Conservation (phyloP, 2,113 vertebrate species). For the Podarcis cretensis region DNA sequence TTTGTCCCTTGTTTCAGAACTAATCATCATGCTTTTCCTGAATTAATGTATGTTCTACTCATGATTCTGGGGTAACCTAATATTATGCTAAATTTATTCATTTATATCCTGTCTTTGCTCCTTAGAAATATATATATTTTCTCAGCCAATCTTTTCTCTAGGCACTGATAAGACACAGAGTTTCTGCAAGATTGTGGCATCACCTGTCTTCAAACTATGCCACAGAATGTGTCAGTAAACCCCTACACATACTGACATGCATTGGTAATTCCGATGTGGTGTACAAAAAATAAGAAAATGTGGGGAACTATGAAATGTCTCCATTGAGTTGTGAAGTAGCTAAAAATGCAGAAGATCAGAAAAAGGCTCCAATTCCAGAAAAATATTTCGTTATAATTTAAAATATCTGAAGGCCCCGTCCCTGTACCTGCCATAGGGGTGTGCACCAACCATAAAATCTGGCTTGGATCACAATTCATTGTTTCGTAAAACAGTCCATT, state of each 20-base stretch:
- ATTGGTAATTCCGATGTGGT: neutral
- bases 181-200: neutral
- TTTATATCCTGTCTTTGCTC: neutral
- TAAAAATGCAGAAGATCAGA: too few species aligned
- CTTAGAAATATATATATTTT: neutral
- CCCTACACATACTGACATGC: neutral
- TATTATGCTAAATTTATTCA: neutral
- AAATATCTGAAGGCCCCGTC: too few species aligned
- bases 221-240: neutral
- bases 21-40: neutral
- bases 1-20: neutral
- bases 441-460: too few species aligned
- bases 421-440: too few species aligned
- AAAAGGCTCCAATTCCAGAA: too few species aligned
- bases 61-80: neutral
- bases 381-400: too few species aligned
- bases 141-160: neutral
- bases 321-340: too few species aligned
- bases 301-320: too few species aligned
- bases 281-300: too few species aligned
- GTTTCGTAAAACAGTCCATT: too few species aligned
- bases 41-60: neutral
- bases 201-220: neutral
- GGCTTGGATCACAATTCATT: too few species aligned
- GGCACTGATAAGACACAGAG: neutral